Conservation (phyloP, 2,888 invertebrate genomes). For the Caenorhabditis doughertyi region DNA sequence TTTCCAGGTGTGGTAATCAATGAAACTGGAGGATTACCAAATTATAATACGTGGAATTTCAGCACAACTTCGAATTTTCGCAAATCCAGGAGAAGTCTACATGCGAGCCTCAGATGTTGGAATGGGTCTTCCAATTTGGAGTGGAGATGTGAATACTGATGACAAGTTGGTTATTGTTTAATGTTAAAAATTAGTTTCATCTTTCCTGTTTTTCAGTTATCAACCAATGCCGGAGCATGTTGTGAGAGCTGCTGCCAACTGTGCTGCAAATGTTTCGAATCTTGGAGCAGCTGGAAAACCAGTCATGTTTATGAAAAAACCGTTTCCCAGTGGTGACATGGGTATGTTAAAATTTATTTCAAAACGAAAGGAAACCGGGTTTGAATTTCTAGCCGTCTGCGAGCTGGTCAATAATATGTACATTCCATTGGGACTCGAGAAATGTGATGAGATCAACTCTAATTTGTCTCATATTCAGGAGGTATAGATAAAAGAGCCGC, state of each 20-base stretch:
- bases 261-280: conserved; percentile 32
- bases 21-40: no score
- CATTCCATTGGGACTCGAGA: conserved; percentile 46
- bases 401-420: conserved; percentile 50
- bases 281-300: conserved; percentile 64
- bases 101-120: conserved; percentile 29
- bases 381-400: conserved; percentile 42
- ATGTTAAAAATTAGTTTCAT: background rate
- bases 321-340: conserved; percentile 17
- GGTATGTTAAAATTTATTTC: background rate
- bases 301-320: conserved; percentile 13
- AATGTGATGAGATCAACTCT: conserved; percentile 48
- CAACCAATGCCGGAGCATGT: conserved; percentile 50
- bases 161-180: conserved; percentile 7
- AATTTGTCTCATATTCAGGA: conserved; percentile 41
- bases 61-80: conserved; percentile 57
- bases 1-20: conserved; percentile 52
- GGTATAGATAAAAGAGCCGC: background rate
- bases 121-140: conserved; percentile 56
- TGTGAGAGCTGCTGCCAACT: conserved; percentile 14
- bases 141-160: conserved; percentile 60
- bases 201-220: conserved; percentile 58
- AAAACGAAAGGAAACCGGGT: background rate
- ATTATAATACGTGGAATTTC: background rate
- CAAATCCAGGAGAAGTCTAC: conserved; percentile 62